phyloP scores from a whole-genome alignment of 2,888 invertebrate species.

The Branchipolynoe longqiensis region DNA sequence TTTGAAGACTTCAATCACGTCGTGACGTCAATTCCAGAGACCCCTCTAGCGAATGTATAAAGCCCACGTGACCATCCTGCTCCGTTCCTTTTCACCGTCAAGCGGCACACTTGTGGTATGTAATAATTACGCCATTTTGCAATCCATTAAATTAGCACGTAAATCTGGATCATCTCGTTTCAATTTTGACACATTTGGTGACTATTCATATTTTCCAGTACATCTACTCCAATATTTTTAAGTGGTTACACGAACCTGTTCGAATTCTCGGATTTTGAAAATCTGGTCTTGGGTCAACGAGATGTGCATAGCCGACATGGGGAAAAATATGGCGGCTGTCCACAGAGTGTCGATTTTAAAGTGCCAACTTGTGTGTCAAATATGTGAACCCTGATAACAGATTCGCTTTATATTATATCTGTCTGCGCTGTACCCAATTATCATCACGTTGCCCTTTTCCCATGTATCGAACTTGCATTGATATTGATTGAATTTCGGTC shows the following conservation, averaged over 20 bases:
- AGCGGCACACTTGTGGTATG: slow-evolving; percentile 65
- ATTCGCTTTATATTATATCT: neutral
- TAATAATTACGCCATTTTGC: slow-evolving; percentile 29
- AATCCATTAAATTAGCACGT: slow-evolving; percentile 35
- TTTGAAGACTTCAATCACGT: neutral
- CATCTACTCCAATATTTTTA: neutral
- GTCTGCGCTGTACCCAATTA: too few relatives aligned
- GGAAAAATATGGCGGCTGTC: slow-evolving; percentile 31
- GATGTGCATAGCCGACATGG: neutral
- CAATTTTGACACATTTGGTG: neutral
- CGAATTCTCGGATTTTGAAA: neutral
- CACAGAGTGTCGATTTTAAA: too few relatives aligned
- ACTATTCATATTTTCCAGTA: neutral
- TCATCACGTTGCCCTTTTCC: neutral
- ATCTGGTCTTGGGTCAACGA: neutral
- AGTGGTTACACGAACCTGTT: neutral
- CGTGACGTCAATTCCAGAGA: slow-evolving; percentile 50
- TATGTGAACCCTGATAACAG: too few relatives aligned
- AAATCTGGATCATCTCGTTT: slow-evolving; percentile 54
- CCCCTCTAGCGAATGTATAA: slow-evolving; percentile 71
- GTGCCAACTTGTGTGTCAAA: too few relatives aligned
- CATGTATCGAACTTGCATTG: neutral
- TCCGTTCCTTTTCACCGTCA: slow-evolving; percentile 72
- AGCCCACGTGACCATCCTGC: slow-evolving; percentile 71
- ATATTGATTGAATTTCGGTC: neutral